These are phyloP conservation scores for Coreoperca whiteheadi DNA, from an alignment of 2,113 vertebrate genomes.

Conservation along the genomic window DNA sequence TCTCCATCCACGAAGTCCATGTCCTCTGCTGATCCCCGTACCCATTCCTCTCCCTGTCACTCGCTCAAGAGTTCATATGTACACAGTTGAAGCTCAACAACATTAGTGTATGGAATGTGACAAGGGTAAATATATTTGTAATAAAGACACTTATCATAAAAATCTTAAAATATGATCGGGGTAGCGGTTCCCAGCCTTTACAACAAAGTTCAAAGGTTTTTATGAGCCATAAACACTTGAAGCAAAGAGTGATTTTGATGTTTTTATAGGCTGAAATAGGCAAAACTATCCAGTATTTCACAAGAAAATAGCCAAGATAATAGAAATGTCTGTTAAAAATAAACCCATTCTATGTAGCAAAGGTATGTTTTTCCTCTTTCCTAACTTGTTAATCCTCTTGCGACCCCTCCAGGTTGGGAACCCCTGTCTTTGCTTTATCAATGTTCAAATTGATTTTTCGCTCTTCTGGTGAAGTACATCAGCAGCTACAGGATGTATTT, in stretches of 20 bases:
- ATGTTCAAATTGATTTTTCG: not conserved
- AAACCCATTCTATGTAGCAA: not conserved
- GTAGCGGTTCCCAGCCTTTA: not conserved
- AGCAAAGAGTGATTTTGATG: too few relatives aligned
- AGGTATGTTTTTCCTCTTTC: not conserved
- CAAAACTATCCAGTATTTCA: not conserved
- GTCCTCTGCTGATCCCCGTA: not conserved
- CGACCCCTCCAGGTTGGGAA: not conserved
- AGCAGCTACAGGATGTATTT: constrained; percentile 11
- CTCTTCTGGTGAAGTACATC: not conserved
- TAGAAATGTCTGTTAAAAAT: not conserved
- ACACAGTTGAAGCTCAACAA: not conserved
- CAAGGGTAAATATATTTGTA: too few relatives aligned
- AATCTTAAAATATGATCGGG: not conserved
- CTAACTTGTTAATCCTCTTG: not conserved
- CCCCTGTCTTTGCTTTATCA: not conserved
- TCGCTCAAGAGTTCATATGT: not conserved
- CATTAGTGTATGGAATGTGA: not conserved
- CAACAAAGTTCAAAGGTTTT: not conserved
- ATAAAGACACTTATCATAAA: not conserved
- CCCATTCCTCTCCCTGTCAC: not conserved
- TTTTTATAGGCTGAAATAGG: not conserved
- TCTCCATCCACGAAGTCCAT: not conserved
- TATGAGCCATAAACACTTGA: not conserved
- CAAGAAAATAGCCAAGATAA: not conserved